Evolutionary conservation across 2,888 invertebrate species (phyloP), one percentile per base, ranked within the genome.

Genomic region (Rhogogaster chlorosoma): DNA sequence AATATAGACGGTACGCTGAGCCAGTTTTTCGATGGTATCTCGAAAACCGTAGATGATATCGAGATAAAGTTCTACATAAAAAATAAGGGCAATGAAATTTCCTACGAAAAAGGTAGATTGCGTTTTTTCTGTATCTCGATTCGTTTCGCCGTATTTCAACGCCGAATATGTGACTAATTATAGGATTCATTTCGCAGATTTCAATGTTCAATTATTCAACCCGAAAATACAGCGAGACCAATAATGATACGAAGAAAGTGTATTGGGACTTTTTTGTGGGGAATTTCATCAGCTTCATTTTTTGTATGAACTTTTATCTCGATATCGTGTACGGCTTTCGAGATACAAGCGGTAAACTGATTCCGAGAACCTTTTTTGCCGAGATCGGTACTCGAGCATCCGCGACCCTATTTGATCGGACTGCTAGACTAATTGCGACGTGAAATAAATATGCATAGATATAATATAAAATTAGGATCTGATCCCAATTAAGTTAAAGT

Each of bases 401-500:
- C 53, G n/a, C 53, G n/a, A 18, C 53, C 53, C 53, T 53, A 53
- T 7, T n/a, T 53, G 1, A 53, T n/a, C 53, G 53, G 6, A n/a
- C n/a, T 53, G n/a, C 53, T n/a, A 53, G 53, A 67, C 67, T 67
- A 67, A 67, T 67, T 67, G 67, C 67, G 15, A 61, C 61, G 61
- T 61, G 61, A 26, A 61, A 61, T 61, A 61, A 61, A 61, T 61
- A 32, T 67, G 26, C 67, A 67, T 67, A 67, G 67, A 32, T 67
- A 57, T 61, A 38, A 38, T 61, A 32, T 80, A 38, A 61, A 80
- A 80, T 80, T 57, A 80, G 38, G 80, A 61, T 80, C 70, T 73
- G 86, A 88, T 85, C 82, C 86, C 84, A 86, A 88, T 88, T 86
- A 87, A 84, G 86, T 89, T 87, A 88, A 73, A 71, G 75, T 86